Conservation (phyloP, 2,113 vertebrate species). For the Prunella himalayana region DNA sequence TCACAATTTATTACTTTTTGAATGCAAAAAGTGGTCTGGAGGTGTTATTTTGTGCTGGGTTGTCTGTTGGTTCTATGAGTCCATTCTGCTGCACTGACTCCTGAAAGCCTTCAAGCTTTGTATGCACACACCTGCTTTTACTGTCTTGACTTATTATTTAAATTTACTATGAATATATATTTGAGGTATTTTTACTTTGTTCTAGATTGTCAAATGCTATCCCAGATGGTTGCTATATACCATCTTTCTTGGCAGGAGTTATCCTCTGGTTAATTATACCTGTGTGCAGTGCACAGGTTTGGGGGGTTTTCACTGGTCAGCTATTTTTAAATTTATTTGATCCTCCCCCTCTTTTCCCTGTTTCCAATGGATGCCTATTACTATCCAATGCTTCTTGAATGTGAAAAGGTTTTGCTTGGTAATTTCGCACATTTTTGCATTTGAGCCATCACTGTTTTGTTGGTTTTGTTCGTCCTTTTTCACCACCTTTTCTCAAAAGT, state of each 20-base stretch:
- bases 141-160: neutral
- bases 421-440: neutral
- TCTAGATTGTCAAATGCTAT: rapidly evolving
- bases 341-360: rapidly evolving
- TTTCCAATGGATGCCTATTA: neutral
- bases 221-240: rapidly evolving
- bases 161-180: rapidly evolving
- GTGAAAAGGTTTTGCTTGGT: rapidly evolving
- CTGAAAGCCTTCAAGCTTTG: rapidly evolving
- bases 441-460: neutral
- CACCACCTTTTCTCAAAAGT: neutral
- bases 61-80: rapidly evolving
- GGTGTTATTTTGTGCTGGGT: rapidly evolving
- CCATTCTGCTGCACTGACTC: rapidly evolving
- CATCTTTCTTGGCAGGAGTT: rapidly evolving
- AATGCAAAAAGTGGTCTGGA: rapidly evolving
- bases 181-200: neutral
- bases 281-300: rapidly evolving
- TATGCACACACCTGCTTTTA: rapidly evolving
- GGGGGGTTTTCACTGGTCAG: rapidly evolving
- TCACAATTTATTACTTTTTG: neutral
- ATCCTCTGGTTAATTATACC: neutral
- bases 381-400: rapidly evolving
- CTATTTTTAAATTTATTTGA: neutral
- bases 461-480: neutral